Evolutionary conservation across 2,113 vertebrate genomes (phyloP).

Genomic region (Pangasianodon hypophthalmus): DNA sequence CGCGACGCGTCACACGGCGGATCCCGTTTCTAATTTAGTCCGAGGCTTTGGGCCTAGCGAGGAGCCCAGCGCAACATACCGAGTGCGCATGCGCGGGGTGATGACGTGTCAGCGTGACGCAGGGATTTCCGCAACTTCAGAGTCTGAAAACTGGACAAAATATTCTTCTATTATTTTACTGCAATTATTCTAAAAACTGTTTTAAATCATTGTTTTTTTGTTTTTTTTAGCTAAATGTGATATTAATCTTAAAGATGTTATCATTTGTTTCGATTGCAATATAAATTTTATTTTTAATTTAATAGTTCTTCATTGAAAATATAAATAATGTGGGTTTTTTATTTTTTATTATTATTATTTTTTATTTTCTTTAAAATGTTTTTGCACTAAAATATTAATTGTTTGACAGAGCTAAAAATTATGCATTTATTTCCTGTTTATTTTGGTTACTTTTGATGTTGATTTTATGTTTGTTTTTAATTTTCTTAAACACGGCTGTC

Average conservation of each 20-base stretch:
- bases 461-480: neutral
- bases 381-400: neutral
- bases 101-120: neutral
- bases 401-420: neutral
- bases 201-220: neutral
- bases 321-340: neutral
- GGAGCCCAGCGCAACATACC: constrained; percentile 68
- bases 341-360: too few relatives aligned
- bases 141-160: neutral
- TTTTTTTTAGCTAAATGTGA: neutral
- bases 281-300: neutral
- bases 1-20: constrained; percentile 65
- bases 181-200: neutral
- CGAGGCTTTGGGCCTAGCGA: constrained; percentile 70
- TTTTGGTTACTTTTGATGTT: neutral
- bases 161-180: neutral
- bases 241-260: neutral
- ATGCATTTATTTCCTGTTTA: neutral
- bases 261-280: neutral
- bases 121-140: neutral
- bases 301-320: neutral
- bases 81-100: constrained; percentile 67
- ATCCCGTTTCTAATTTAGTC: constrained; percentile 67
- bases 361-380: neutral
- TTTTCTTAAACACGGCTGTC: neutral